Conservation (phyloP, 2,888 invertebrate genomes). For the Carterocephalus palaemon region DNA sequence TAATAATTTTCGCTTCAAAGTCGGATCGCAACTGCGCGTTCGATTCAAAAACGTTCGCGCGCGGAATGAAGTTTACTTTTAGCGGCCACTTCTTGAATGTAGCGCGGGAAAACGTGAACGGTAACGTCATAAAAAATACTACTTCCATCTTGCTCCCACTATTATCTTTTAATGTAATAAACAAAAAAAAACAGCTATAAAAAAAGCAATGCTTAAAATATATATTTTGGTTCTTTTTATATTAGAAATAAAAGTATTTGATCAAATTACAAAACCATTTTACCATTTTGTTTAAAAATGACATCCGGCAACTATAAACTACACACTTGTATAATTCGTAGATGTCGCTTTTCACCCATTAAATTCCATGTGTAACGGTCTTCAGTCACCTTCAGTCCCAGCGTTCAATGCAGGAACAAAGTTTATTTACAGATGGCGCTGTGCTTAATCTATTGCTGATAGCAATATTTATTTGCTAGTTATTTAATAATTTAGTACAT, state of each 20-base stretch:
- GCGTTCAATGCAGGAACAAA: too few species aligned
- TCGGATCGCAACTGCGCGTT: conserved; percentile 47
- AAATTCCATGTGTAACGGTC: too few species aligned
- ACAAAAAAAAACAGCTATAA: background rate
- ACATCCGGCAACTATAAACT: too few species aligned
- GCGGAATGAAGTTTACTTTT: conserved; percentile 52
- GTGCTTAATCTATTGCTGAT: too few species aligned
- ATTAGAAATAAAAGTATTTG: background rate
- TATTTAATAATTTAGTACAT: too few species aligned
- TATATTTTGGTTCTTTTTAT: too few species aligned
- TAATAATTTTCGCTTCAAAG: conserved; percentile 38
- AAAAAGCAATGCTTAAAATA: too few species aligned
- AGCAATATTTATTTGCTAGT: too few species aligned
- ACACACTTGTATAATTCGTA: too few species aligned
- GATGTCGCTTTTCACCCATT: too few species aligned
- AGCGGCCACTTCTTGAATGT: conserved; percentile 47
- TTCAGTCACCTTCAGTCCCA: too few species aligned
- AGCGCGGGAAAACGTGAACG: conserved; percentile 59
- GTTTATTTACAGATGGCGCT: too few species aligned
- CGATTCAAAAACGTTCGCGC: conserved; percentile 57
- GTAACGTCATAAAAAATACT: conserved; percentile 46
- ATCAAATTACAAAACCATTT: background rate
- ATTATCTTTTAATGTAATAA: conserved; percentile 2
- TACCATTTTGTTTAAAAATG: background rate
- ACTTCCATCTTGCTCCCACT: conserved; percentile 32